Percentiles rank a stretch among this genome's conserved stretches.
phyloP scores from a whole-genome alignment of 1,140 invertebrate genomes.

The Oscheius sp. region DNA sequence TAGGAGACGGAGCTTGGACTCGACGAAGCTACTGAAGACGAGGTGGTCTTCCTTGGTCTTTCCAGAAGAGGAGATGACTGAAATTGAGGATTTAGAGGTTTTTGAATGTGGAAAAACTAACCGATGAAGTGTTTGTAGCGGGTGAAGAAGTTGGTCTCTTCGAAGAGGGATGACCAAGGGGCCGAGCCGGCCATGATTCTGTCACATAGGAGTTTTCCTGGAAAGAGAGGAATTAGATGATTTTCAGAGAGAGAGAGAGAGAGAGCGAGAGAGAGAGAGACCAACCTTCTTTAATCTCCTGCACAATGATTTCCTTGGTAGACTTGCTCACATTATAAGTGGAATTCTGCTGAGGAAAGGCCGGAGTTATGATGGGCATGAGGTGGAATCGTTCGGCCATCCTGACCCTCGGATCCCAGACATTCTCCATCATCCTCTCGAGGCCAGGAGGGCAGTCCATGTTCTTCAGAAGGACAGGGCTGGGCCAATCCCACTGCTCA shows the following conservation, averaged over 20 bases:
- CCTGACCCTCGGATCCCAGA: conserved; percentile 76
- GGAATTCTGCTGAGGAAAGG: conserved; percentile 98
- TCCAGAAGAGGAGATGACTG: conserved; percentile 45
- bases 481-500: conserved; percentile 93
- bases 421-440: conserved; percentile 62
- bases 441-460: conserved; percentile 70
- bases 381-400: conserved; percentile 69
- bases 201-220: conserved; percentile 76
- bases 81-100: not conserved
- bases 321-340: conserved; percentile 96
- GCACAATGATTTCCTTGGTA: conserved; percentile 85
- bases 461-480: conserved; percentile 89
- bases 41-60: conserved; percentile 52
- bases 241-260: no score
- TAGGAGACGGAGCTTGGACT: conserved; percentile 89
- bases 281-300: conserved; percentile 75
- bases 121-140: conserved; percentile 75
- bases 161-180: conserved; percentile 87
- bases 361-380: conserved; percentile 99
- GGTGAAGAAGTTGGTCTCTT: conserved; percentile 86
- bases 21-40: conserved; percentile 77
- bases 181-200: conserved; percentile 81
- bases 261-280: no score
- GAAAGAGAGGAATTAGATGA: no score
- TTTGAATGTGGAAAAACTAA: not conserved